Evolutionary conservation across 53 echinoderm and acorn worm species (phyloP).

Genomic region (Arbacia lixula): DNA sequence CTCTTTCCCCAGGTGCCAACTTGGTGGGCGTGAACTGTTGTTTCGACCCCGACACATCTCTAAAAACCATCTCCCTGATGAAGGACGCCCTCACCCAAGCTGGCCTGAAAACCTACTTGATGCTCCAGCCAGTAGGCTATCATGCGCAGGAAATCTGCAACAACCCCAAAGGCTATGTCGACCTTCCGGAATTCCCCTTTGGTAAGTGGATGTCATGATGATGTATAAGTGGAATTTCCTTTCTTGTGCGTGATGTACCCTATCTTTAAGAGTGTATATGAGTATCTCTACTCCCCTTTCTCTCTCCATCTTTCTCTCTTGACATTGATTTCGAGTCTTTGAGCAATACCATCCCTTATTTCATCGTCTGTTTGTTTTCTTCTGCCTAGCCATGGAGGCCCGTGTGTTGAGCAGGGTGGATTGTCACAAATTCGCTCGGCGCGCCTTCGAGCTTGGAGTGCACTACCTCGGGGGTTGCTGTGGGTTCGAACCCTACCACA

Average conservation of each 20-base stretch:
- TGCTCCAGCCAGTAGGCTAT: constrained; percentile 54
- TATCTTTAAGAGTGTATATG: not conserved
- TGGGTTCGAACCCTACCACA: constrained; percentile 87
- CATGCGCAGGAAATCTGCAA: constrained; percentile 33
- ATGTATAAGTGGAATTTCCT: no score
- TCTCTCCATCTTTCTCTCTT: not conserved
- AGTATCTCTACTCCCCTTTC: not conserved
- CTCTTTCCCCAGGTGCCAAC: constrained; percentile 36
- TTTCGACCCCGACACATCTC: constrained; percentile 38
- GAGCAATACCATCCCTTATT: no score
- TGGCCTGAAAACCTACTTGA: constrained; percentile 35
- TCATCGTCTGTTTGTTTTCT: not conserved
- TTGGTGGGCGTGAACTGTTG: constrained; percentile 58
- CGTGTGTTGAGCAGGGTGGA: constrained; percentile 70
- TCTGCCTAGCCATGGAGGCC: constrained; percentile 75
- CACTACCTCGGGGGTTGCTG: constrained; percentile 83
- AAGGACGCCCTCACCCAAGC: constrained; percentile 50
- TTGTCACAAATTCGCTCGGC: constrained; percentile 66
- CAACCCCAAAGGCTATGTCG: not conserved
- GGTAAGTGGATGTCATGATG: constrained; percentile 37
- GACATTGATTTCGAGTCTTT: no score
- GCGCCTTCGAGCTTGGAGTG: constrained; percentile 75
- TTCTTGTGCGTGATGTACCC: no score
- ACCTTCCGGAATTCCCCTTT: constrained; percentile 50
- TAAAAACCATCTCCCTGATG: constrained; percentile 34